A percentile compares a stretch with the other conserved stretches of the same genome.
Evolutionary conservation across 2,113 vertebrate species (phyloP).

Genomic region (Tachycineta bicolor): DNA sequence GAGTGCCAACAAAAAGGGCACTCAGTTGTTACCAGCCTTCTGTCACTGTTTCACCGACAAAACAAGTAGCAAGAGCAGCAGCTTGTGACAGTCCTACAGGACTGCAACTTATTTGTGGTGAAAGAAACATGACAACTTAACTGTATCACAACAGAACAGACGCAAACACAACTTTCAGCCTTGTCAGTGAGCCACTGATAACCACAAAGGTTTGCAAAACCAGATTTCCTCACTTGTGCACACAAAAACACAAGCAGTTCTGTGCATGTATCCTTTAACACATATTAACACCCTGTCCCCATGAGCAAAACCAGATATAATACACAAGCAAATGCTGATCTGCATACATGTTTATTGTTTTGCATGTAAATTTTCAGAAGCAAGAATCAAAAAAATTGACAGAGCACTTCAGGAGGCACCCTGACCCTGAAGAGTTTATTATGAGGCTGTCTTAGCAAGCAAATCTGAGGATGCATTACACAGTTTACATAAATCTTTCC

Average conservation of each 20-base stretch:
- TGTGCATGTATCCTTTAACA: not conserved
- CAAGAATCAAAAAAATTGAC: not conserved
- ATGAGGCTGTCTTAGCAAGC: not conserved
- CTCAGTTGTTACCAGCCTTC: not conserved
- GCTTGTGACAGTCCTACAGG: not conserved
- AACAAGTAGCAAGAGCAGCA: not conserved
- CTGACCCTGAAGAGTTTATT: not conserved
- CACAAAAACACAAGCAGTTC: not conserved
- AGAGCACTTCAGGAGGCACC: not conserved
- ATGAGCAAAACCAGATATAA: not conserved
- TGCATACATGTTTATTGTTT: not conserved
- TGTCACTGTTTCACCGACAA: not conserved
- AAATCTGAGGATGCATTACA: not conserved
- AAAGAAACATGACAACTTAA: not conserved
- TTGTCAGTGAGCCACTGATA: not conserved
- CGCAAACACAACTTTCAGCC: not conserved
- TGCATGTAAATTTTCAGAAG: not conserved
- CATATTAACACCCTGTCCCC: not conserved
- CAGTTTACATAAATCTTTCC: not conserved
- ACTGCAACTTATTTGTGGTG: not conserved
- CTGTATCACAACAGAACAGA: not conserved
- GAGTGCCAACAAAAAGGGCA: slow-evolving; percentile 28
- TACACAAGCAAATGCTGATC: not conserved
- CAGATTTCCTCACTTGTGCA: not conserved
- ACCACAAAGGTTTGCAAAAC: not conserved